Conservation (phyloP, 2,113 vertebrate species). For the Platysteira castanea region DNA sequence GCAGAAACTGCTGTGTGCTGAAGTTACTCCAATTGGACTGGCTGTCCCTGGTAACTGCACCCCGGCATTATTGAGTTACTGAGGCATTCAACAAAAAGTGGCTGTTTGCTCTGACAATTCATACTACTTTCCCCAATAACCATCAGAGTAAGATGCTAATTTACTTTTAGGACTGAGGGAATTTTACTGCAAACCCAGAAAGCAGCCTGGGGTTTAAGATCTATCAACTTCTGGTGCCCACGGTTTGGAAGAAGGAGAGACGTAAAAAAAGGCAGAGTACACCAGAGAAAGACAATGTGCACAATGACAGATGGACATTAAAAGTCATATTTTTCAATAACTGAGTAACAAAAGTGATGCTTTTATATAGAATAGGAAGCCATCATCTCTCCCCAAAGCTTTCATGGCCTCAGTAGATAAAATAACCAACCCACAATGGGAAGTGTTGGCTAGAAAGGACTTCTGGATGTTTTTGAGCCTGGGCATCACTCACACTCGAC, state of each 20-base stretch:
- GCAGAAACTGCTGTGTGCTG: neutral
- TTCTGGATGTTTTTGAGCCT: neutral
- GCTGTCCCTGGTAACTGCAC: neutral
- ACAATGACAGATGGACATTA: fast-evolving
- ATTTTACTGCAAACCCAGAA: neutral
- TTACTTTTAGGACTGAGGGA: conserved; percentile 3
- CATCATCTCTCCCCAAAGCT: neutral
- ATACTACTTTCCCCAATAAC: neutral
- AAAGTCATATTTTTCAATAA: neutral
- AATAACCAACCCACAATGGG: neutral
- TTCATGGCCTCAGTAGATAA: neutral
- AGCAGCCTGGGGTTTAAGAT: neutral
- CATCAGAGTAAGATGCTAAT: neutral
- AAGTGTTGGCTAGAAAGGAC: neutral
- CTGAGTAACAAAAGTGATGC: neutral
- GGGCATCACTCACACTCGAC: neutral
- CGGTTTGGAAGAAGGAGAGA: neutral
- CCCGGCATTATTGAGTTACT: neutral
- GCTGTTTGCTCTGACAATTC: conserved; percentile 15
- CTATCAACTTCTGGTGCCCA: neutral
- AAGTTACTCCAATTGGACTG: neutral
- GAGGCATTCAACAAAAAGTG: neutral
- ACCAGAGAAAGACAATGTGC: neutral
- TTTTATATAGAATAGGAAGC: neutral
- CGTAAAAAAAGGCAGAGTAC: neutral